Conservation (phyloP, 1,140 invertebrate species). For the Dufourea novaeangliae region DNA sequence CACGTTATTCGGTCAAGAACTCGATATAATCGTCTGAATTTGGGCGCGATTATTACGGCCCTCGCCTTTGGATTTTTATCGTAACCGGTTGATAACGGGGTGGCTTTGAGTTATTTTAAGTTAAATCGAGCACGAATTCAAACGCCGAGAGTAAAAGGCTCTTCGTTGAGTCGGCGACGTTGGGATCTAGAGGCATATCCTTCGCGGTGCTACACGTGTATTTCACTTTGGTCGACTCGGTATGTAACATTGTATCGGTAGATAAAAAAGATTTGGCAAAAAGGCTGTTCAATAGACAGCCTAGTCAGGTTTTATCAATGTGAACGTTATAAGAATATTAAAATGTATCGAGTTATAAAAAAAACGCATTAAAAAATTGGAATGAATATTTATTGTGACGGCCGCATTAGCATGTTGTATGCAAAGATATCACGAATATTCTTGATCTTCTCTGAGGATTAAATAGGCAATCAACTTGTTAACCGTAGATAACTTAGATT, state of each 20-base stretch:
- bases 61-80: neutral
- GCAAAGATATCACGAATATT: no score
- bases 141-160: neutral
- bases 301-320: no score
- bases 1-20: neutral
- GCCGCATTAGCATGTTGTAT: no score
- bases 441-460: no score
- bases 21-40: neutral
- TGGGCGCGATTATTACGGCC: neutral
- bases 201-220: neutral
- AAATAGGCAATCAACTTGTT: no score
- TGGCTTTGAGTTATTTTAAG: neutral
- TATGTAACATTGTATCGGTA: neutral
- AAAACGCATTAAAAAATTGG: no score
- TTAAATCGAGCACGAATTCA: neutral
- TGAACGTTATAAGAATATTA: no score
- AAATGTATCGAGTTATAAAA: no score
- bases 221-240: slow-evolving; percentile 49
- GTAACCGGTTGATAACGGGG: neutral
- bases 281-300: no score
- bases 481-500: no score
- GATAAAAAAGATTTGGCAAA: neutral
- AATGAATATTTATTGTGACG: no score
- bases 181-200: neutral
- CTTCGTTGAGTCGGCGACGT: neutral